Evolutionary conservation across 1,140 invertebrate species (phyloP).

Genomic region (Drosophila kepulauana): DNA sequence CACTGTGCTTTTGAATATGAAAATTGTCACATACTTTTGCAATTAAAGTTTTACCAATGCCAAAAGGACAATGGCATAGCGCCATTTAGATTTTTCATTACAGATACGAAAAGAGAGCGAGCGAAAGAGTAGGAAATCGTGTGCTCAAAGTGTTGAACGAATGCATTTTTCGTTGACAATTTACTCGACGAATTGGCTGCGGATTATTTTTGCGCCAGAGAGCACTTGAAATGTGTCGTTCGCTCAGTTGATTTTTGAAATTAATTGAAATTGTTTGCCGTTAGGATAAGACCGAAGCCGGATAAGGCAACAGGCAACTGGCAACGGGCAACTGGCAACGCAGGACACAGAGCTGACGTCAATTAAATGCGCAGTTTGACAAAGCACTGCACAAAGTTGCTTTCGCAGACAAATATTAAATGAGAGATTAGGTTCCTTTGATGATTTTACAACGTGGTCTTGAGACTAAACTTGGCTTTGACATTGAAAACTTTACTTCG

Average conservation of each 20-base stretch:
- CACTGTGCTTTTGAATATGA: neutral
- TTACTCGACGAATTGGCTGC: constrained; percentile 22
- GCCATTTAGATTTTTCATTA: constrained; percentile 70
- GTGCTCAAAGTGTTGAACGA: constrained; percentile 41
- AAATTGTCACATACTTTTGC: constrained; percentile 51
- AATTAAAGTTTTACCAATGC: constrained; percentile 68
- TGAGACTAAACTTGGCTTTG: constrained; percentile 28
- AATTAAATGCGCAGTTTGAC: constrained; percentile 62
- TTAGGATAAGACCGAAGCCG: constrained; percentile 28
- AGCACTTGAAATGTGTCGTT: constrained; percentile 52
- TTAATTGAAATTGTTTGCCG: constrained; percentile 76
- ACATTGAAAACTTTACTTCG: constrained; percentile 23
- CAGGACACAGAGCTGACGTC: constrained; percentile 51
- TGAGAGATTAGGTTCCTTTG: constrained; percentile 45
- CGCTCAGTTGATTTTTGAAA: constrained; percentile 75
- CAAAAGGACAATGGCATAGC: constrained; percentile 57
- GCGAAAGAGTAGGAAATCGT: neutral
- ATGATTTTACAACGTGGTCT: constrained; percentile 16
- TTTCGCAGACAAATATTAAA: constrained; percentile 28
- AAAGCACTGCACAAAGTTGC: constrained; percentile 29
- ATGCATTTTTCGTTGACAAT: constrained; percentile 44
- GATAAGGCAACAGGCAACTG: constrained; percentile 42
- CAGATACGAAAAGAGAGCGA: constrained; percentile 40
- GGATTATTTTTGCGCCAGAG: constrained; percentile 32
- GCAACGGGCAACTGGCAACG: constrained; percentile 8